Percentiles rank a stretch among this genome's conserved stretches.
These are phyloP conservation scores for Aelia acuminata DNA, from an alignment of 2,888 invertebrate species.

Conservation along the genomic window DNA sequence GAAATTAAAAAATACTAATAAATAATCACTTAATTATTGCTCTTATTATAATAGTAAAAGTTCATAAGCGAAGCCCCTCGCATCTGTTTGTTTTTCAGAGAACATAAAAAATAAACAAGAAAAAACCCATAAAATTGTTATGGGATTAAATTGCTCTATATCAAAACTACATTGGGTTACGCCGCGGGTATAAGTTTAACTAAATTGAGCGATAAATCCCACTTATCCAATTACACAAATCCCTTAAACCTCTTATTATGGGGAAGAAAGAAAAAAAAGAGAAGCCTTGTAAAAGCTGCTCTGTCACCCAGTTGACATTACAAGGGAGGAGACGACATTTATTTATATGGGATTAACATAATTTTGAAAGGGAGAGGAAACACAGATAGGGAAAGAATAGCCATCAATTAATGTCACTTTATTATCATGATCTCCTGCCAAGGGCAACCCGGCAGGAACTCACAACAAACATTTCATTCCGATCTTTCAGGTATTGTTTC, in stretches of 20 bases:
- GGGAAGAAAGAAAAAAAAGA: not conserved
- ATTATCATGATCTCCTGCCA: constrained; percentile 47
- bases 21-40: no score
- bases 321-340: constrained; percentile 28
- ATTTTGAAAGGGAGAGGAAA: constrained; percentile 44
- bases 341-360: constrained; percentile 44
- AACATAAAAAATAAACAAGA: not conserved
- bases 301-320: constrained; percentile 48
- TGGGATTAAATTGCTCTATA: constrained; percentile 9
- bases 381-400: constrained; percentile 5
- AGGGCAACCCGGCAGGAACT: not conserved
- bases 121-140: not conserved
- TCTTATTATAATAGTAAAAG: no score
- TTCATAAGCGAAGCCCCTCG: no score
- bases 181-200: not conserved
- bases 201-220: constrained; percentile 55
- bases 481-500: not conserved
- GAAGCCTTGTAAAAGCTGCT: constrained; percentile 37
- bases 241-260: constrained; percentile 51
- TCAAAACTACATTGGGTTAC: constrained; percentile 14
- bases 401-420: constrained; percentile 49
- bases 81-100: not conserved
- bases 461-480: not conserved
- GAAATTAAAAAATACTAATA: no score
- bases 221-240: constrained; percentile 53